Conservation (phyloP, 2,888 invertebrate species). For the Eremobia ochroleuca region DNA sequence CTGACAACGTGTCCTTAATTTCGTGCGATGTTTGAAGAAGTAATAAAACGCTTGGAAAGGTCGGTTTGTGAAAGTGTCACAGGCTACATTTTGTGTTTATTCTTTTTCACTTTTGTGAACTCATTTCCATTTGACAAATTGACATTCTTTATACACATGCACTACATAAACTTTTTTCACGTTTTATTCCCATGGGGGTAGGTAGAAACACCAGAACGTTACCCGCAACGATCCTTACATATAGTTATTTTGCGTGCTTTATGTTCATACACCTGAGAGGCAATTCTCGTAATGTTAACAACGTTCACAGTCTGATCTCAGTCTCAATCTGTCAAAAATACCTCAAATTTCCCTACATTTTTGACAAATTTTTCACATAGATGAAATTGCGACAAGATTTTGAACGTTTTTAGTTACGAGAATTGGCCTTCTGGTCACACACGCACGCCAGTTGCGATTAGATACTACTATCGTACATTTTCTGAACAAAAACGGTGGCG, state of each 20-base stretch:
- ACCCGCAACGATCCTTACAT: not conserved
- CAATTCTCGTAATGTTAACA: too few relatives aligned
- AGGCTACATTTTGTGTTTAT: not conserved
- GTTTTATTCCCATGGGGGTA: not conserved
- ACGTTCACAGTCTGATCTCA: too few relatives aligned
- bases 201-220: not conserved
- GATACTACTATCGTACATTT: not conserved
- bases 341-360: too few relatives aligned
- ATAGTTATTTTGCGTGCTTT: not conserved
- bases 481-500: not conserved
- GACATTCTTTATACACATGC: not conserved
- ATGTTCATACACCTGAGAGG: not conserved
- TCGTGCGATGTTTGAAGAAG: slow-evolving; percentile 33
- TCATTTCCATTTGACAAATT: not conserved
- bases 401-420: too few relatives aligned
- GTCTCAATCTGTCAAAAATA: too few relatives aligned
- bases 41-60: slow-evolving; percentile 14
- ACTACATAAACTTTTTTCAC: not conserved
- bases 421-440: not conserved
- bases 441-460: not conserved
- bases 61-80: slow-evolving; percentile 22
- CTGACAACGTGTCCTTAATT: slow-evolving; percentile 45
- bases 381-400: too few relatives aligned
- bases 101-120: not conserved
- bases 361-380: too few relatives aligned